phyloP scores from a whole-genome alignment of 2,797 vertebrate genomes.

The Ceryle rudis region DNA sequence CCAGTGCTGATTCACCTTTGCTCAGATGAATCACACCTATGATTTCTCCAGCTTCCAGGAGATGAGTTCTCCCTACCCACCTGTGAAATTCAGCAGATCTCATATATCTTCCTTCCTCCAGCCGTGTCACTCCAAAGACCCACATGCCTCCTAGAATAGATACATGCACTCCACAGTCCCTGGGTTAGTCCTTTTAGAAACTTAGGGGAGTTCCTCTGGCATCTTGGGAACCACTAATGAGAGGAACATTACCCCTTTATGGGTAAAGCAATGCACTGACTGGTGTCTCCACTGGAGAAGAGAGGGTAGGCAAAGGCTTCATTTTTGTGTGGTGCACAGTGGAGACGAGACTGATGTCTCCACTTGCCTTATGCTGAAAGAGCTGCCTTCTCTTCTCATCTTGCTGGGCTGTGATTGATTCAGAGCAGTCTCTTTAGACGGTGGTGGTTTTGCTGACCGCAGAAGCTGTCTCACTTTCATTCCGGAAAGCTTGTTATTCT shows the following conservation, averaged over 20 bases:
- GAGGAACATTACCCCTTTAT: not conserved
- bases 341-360: not conserved
- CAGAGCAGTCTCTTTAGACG: not conserved
- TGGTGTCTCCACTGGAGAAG: not conserved
- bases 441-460: not conserved
- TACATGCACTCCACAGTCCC: rapidly evolving
- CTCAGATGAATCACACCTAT: not conserved
- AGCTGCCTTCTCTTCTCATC: not conserved
- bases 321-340: not conserved
- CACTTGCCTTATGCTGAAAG: not conserved
- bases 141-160: not conserved
- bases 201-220: not conserved
- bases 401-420: not conserved
- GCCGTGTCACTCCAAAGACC: not conserved
- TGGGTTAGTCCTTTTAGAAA: not conserved
- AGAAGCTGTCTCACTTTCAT: not conserved
- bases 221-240: not conserved
- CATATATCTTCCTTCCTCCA: not conserved
- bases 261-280: not conserved
- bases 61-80: not conserved
- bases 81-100: not conserved
- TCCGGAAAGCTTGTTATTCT: not conserved
- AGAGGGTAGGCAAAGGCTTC: not conserved
- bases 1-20: rapidly evolving
- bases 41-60: not conserved